Evolutionary conservation across 2,888 invertebrate species (phyloP).

Genomic region (Carcina quercana): DNA sequence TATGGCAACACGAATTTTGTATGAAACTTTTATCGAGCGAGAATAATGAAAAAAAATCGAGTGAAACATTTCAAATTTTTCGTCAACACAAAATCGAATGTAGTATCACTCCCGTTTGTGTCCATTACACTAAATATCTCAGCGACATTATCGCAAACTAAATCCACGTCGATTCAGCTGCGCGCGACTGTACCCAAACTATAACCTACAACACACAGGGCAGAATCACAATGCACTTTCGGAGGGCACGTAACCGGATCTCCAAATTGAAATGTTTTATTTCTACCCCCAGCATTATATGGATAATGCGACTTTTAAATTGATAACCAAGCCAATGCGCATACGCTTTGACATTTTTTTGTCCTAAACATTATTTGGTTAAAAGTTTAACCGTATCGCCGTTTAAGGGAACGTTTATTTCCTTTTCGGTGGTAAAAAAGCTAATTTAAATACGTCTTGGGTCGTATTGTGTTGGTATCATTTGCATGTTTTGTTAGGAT

Average conservation of each 20-base stretch:
- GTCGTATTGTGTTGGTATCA: slow-evolving; percentile 25
- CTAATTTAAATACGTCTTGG: slow-evolving; percentile 46
- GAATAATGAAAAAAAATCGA: too few relatives aligned
- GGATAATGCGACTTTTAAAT: slow-evolving; percentile 69
- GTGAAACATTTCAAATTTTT: too few relatives aligned
- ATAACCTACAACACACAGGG: slow-evolving; percentile 62
- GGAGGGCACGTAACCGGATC: slow-evolving; percentile 70
- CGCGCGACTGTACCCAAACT: slow-evolving; percentile 48
- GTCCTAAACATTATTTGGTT: slow-evolving; percentile 61
- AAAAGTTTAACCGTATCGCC: slow-evolving; percentile 61
- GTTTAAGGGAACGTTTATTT: slow-evolving; percentile 35
- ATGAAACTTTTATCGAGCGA: too few relatives aligned
- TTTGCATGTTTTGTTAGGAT: slow-evolving; percentile 42
- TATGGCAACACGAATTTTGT: too few relatives aligned
- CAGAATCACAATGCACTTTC: slow-evolving; percentile 68
- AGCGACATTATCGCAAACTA: too few relatives aligned
- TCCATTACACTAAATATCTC: too few relatives aligned
- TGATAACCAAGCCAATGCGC: slow-evolving; percentile 64
- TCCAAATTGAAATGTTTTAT: slow-evolving; percentile 75
- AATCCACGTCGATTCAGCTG: too few relatives aligned
- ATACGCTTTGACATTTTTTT: slow-evolving; percentile 33
- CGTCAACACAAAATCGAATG: too few relatives aligned
- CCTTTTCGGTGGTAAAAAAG: slow-evolving; percentile 17
- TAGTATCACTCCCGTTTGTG: too few relatives aligned
- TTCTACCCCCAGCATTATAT: slow-evolving; percentile 44